Base-by-base conservation (phyloP, 1,140 invertebrate species). In the Pseudomyrmex flavicornis region DNA sequence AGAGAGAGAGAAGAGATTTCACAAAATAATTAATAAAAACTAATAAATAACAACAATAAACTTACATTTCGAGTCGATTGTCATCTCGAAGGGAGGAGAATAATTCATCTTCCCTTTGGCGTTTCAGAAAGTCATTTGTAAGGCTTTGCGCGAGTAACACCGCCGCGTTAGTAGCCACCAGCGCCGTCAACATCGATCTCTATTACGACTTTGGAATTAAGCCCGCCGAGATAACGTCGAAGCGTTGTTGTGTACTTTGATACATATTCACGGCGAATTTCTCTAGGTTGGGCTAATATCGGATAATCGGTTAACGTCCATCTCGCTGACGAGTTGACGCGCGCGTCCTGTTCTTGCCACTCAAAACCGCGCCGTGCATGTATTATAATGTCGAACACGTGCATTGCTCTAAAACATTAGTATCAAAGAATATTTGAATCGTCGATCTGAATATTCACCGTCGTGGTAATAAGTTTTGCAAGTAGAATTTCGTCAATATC, bases 351-450 rank as follows among this genome's bases (percentile, higher is more conserved):
- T 76, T 61, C 15, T 52, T 70, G 44, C 44, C 44, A 44, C 22
- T 65, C 26, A 46, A 52, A 22, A 35, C 46, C 61, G 35, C 9
- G n/a, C 12, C 35, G 26, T 4, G 12, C 44, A 5, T 13, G 46
- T 54, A 76, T 50, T 1, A 2, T 46, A 20, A 66, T 20, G n/a
- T 12, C 2, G 15, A 0, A 46, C 12, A 20, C 58, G 10, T 15
- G 52, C 20, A 26, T 12, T 10, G 20, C 58, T 8, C 9, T 22
- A 48, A 80, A 48, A 26, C 76, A 61, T 46, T 44, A 70, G 54
- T 79, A 70, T 58, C 26, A 15, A 70, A 35, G 76, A 72, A 50
- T 48, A 59, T 70, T 80, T 80, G 61, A 80, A 80, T 70, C 61
- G 54, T 61, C 76, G 69, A 59, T n/a, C 7, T 2, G 48, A 50